Conservation (phyloP, 2,797 vertebrate species). For the Ficedula albicollis region DNA sequence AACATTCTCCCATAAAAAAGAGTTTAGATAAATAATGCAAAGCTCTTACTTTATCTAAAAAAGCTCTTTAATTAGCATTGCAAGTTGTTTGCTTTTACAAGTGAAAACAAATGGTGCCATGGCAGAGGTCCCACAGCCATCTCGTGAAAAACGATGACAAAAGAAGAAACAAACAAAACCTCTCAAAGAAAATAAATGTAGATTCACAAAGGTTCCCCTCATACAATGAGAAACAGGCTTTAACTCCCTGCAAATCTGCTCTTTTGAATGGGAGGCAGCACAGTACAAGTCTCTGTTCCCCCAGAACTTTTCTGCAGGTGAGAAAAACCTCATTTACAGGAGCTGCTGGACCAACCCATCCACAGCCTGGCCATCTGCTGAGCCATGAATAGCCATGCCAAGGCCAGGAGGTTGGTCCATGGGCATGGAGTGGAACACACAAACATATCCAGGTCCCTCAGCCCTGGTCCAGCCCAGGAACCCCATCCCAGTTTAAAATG, state of each 20-base stretch:
- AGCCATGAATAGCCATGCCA: no score
- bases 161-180: constrained; percentile 59
- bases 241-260: background rate
- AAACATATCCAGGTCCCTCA: no score
- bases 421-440: no score
- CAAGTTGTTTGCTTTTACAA: constrained; percentile 62
- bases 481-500: no score
- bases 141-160: constrained; percentile 27
- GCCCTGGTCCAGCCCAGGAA: no score
- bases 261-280: background rate
- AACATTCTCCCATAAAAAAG: constrained; percentile 46
- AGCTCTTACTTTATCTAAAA: constrained; percentile 54
- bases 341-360: no score
- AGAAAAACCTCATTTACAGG: background rate
- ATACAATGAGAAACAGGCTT: background rate
- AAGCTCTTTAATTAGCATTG: constrained; percentile 57
- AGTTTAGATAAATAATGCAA: constrained; percentile 66
- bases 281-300: background rate
- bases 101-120: constrained; percentile 57
- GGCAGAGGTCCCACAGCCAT: constrained; percentile 61
- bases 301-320: background rate
- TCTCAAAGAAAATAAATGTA: background rate
- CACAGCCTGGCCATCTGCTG: no score
- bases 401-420: no score
- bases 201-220: background rate